Conservation (phyloP, 2,113 vertebrate species). For the Candoia aspera region DNA sequence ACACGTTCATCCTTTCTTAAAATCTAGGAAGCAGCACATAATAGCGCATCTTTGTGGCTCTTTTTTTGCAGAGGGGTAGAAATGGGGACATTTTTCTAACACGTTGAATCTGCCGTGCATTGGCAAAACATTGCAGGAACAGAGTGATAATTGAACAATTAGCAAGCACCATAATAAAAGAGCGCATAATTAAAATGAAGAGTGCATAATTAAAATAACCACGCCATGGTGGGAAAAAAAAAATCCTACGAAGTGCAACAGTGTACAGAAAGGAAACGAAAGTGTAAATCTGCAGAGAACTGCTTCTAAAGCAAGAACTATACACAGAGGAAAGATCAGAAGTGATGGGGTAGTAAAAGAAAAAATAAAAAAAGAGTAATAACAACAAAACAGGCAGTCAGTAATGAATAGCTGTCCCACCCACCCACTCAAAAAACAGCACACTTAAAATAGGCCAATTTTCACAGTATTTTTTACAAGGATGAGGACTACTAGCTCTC, state of each 20-base stretch:
- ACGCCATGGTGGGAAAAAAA: constrained; percentile 25
- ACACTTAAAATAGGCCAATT: constrained; percentile 28
- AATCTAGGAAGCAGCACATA: constrained; percentile 34
- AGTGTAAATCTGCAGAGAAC: neutral
- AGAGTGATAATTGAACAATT: constrained; percentile 66
- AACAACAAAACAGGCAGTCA: constrained; percentile 36
- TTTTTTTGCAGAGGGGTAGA: neutral
- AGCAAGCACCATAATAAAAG: constrained; percentile 61
- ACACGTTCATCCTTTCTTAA: constrained; percentile 36
- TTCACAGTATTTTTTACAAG: constrained; percentile 49
- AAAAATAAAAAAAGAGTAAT: neutral
- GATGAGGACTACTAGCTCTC: constrained; percentile 36
- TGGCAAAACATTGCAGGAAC: constrained; percentile 46
- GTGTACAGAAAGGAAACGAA: constrained; percentile 22
- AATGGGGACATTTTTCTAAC: neutral
- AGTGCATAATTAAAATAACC: constrained; percentile 65
- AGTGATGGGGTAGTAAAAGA: constrained; percentile 41
- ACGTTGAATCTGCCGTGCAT: constrained; percentile 34
- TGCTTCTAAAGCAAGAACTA: constrained; percentile 15
- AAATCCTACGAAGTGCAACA: constrained; percentile 9
- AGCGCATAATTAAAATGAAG: constrained; percentile 62
- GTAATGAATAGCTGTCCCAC: constrained; percentile 18
- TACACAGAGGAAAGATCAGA: constrained; percentile 30
- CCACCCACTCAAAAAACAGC: neutral
- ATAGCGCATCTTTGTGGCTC: constrained; percentile 27